Conservation (phyloP, 2,797 vertebrate genomes). For the Emydoidea blandingii region DNA sequence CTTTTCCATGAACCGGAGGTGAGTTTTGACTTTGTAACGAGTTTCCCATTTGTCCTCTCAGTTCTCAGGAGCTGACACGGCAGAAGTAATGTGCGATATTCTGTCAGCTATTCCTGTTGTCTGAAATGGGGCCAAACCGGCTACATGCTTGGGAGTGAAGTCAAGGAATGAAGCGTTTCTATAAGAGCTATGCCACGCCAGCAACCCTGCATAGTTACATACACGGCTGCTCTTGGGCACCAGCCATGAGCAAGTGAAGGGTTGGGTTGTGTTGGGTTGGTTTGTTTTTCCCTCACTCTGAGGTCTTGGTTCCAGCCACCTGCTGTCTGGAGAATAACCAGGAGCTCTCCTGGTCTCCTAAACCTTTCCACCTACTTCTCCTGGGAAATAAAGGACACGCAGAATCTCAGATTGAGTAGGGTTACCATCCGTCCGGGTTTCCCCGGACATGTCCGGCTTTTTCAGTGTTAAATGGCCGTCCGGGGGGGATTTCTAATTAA, state of each 20-base stretch:
- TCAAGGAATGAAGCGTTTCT: neutral
- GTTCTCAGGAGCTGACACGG: neutral
- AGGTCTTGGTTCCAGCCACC: neutral
- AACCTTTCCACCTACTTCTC: neutral
- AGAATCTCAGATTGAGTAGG: neutral
- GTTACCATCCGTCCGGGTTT: too few relatives aligned
- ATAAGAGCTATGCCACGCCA: neutral
- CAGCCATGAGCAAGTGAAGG: neutral
- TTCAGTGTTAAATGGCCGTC: too few relatives aligned
- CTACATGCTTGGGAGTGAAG: rapidly evolving
- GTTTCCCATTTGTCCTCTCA: neutral
- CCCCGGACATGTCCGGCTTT: too few relatives aligned
- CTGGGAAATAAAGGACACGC: neutral
- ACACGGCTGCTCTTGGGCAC: neutral
- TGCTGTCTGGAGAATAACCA: neutral
- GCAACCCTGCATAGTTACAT: neutral
- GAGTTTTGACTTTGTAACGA: neutral
- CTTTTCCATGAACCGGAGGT: neutral
- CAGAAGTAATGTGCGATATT: neutral
- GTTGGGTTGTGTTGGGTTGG: neutral
- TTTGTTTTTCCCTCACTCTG: neutral
- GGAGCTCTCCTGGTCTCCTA: neutral
- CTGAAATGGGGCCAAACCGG: neutral
- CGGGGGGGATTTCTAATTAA: too few relatives aligned
- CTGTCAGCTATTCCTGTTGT: neutral